Conservation (phyloP, 2,888 invertebrate genomes). For the Agriopis leucophaearia region DNA sequence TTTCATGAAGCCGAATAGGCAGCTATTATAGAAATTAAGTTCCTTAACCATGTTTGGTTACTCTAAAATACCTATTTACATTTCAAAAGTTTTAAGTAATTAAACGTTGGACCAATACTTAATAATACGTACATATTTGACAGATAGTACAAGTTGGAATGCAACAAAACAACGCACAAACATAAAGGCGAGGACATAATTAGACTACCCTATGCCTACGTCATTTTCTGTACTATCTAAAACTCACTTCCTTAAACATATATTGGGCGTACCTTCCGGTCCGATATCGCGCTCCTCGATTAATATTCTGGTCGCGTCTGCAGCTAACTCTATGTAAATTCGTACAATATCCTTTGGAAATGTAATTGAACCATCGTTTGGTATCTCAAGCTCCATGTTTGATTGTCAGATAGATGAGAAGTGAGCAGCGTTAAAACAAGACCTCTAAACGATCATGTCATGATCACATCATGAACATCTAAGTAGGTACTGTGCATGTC, state of each 20-base stretch:
- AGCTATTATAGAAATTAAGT: conserved; percentile 33
- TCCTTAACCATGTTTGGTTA: conserved; percentile 36
- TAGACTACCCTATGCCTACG: neutral
- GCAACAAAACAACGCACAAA: neutral
- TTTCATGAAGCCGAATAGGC: conserved; percentile 28
- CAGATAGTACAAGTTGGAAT: neutral
- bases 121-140: neutral
- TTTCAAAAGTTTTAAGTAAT: conserved; percentile 7
- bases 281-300: conserved; percentile 26
- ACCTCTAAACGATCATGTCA: neutral
- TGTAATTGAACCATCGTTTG: conserved; percentile 44
- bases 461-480: neutral
- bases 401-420: conserved; percentile 32
- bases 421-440: neutral
- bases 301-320: conserved; percentile 42
- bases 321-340: conserved; percentile 51
- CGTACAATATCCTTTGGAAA: conserved; percentile 48
- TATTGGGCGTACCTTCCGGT: conserved; percentile 38
- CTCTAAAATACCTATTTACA: conserved; percentile 24
- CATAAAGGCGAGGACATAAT: too few species aligned
- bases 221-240: conserved; percentile 5
- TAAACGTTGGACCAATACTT: neutral
- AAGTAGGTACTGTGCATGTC: neutral
- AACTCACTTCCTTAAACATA: conserved; percentile 34
- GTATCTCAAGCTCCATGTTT: conserved; percentile 36